Base-by-base conservation (phyloP, 2,113 vertebrate genomes). In the Glareola pratincola region DNA sequence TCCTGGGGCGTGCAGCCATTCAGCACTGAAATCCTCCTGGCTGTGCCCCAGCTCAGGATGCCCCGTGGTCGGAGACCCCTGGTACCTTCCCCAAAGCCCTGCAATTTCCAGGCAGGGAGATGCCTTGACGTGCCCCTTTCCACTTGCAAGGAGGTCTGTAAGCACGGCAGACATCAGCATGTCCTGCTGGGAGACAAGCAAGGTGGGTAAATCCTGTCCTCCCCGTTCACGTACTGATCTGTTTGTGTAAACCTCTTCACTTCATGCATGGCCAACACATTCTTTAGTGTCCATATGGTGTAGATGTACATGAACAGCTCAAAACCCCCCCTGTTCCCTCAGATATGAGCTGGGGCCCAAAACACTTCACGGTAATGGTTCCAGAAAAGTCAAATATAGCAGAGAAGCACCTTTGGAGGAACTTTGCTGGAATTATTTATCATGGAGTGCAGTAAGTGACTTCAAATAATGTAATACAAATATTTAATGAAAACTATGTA, bases 11-110 rank as follows among this genome's bases (percentile, higher is more conserved):
- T 60, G 21, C 22, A 13, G 10, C 4, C 3, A 9, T 34, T 48
- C n/a, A 12, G 34, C 27, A 14, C 5, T 8, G 6, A 27, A 20
- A 20, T 4, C 14, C 22, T 50, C 9, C 56, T 7, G 6, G 41
- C 26, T 50, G 69, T 3, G 11, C 7, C 77, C 32, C 82, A 50
- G 16, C 53, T n/a, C 17, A 12, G 37, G 32, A 24, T 39, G 59
- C 21, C 26, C 15, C 1, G 1, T 10, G 60, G 45, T 19, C 2
- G 8, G n/a, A 88, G 50, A 22, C 22, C 22, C 10, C 9, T 1
- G 1, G 41, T 27, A 14, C 20, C 45, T 10, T 67, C 12, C 24
- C 36, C 37, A 60, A 30, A 79, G 29, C 53, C 45, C 56, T 48
- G 36, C 1, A 2, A 24, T 18, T 39, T 77, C 56, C 50, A 76